These are phyloP conservation scores for Danionella cerebrum DNA, from an alignment of 2,113 vertebrate genomes.

Conservation along the genomic window DNA sequence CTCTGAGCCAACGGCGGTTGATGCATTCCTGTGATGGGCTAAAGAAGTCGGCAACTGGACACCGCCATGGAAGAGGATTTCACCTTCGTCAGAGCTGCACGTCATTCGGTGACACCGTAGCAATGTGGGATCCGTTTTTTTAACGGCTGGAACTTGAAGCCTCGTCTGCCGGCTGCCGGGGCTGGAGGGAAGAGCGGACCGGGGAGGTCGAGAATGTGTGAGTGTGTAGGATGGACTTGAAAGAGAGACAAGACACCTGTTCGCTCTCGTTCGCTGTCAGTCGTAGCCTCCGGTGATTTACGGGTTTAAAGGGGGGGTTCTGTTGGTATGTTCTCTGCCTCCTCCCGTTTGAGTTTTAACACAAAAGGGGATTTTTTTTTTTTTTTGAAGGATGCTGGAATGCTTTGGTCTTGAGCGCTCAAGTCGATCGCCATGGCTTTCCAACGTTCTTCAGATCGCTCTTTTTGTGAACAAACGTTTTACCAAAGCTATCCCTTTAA, in stretches of 20 bases:
- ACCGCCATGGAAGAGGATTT: constrained; percentile 54
- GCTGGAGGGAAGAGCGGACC: constrained; percentile 36
- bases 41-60: constrained; percentile 63
- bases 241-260: constrained; percentile 25
- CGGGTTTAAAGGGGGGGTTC: too few relatives aligned
- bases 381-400: too few relatives aligned
- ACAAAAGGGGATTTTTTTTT: too few relatives aligned
- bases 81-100: constrained; percentile 50
- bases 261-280: constrained; percentile 42
- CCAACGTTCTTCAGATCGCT: too few relatives aligned
- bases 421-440: too few relatives aligned
- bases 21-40: constrained; percentile 67
- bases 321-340: too few relatives aligned
- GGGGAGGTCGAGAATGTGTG: constrained; percentile 2
- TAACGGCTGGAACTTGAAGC: constrained; percentile 59
- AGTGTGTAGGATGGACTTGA: constrained; percentile 19
- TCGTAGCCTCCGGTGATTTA: constrained; percentile 5
- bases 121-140: constrained; percentile 69
- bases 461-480: too few relatives aligned
- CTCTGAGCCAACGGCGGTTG: constrained; percentile 49
- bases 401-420: too few relatives aligned
- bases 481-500: too few relatives aligned
- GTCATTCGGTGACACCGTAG: constrained; percentile 70
- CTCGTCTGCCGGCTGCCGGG: constrained; percentile 48
- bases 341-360: too few relatives aligned